Percentiles rank a stretch among this genome's conserved stretches.
Evolutionary conservation across 1,140 invertebrate species (phyloP).

Genomic region (Papilio helenus): DNA sequence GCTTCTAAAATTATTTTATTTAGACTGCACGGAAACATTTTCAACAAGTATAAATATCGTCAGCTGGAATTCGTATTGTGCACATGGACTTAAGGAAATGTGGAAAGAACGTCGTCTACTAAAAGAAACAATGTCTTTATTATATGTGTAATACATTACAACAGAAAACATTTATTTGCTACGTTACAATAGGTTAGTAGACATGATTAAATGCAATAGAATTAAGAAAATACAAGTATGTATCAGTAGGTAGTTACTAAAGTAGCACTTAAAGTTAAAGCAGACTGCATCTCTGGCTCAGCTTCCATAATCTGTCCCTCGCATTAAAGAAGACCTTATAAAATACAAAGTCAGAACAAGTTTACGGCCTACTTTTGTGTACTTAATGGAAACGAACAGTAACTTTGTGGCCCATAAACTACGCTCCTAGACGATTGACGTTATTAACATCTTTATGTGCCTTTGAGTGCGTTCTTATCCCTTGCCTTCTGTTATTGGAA

Average conservation of each 20-base stretch:
- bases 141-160: neutral
- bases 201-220: too few relatives aligned
- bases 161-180: too few relatives aligned
- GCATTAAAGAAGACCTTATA: conserved; percentile 14
- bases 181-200: too few relatives aligned
- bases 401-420: conserved; percentile 12
- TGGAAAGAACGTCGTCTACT: neutral
- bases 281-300: neutral
- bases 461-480: conserved; percentile 18
- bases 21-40: neutral
- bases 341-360: conserved; percentile 12
- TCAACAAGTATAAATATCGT: neutral
- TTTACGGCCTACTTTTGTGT: conserved; percentile 20
- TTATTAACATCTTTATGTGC: conserved; percentile 1
- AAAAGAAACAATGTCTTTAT: neutral
- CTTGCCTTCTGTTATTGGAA: too few relatives aligned
- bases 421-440: conserved; percentile 6
- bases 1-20: neutral
- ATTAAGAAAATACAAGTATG: too few relatives aligned
- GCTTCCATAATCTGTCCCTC: neutral
- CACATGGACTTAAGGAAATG: neutral
- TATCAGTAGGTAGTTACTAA: too few relatives aligned
- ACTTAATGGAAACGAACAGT: conserved; percentile 22
- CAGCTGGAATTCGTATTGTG: neutral
- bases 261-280: neutral